A percentile compares a stretch with the other conserved stretches of the same genome.
Conservation (phyloP, 2,113 vertebrate species). For the Bufo bufo region DNA sequence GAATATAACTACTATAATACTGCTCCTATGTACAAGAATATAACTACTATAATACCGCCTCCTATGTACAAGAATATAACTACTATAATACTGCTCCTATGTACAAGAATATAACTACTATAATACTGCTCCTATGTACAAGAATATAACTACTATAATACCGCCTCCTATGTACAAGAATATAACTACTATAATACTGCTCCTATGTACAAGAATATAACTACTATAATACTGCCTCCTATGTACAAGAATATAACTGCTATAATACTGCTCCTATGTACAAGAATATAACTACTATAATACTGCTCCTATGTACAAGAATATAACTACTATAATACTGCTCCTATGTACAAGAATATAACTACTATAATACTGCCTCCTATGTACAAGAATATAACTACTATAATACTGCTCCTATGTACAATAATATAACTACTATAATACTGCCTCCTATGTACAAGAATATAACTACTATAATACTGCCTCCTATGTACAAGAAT, state of each 20-base stretch:
- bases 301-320: slow-evolving; percentile 2
- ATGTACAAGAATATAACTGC: neutral
- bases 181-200: slow-evolving; percentile 2
- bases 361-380: neutral
- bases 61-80: neutral
- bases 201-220: neutral
- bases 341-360: neutral
- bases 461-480: slow-evolving; percentile 7
- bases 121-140: neutral
- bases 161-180: neutral
- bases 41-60: neutral
- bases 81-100: slow-evolving; percentile 2
- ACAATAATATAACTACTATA: slow-evolving; percentile 3
- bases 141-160: slow-evolving; percentile 7
- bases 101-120: slow-evolving; percentile 3
- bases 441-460: neutral
- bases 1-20: slow-evolving; percentile 6
- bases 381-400: slow-evolving; percentile 3
- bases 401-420: neutral
- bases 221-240: neutral
- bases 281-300: slow-evolving; percentile 7
- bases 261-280: neutral
- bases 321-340: neutral
- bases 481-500: neutral
- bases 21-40: neutral